A percentile compares a stretch with the other conserved stretches of the same genome.
Conservation (phyloP, 2,797 vertebrate genomes). For the Manis crassicaudata region DNA sequence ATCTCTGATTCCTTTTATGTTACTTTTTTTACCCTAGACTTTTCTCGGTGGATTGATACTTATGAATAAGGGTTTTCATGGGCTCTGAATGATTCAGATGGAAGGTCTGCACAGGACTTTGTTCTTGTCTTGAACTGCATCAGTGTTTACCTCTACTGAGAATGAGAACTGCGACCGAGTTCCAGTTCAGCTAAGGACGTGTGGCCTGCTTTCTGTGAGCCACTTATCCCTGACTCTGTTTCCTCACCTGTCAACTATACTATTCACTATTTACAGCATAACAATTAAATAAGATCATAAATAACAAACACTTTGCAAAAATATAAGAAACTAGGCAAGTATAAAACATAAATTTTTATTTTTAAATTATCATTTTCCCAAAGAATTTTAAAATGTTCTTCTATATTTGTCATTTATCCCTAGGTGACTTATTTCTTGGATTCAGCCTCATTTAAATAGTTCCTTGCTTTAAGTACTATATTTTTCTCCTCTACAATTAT, state of each 20-base stretch:
- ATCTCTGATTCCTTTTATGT: background rate
- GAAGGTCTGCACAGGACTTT: background rate
- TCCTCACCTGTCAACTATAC: background rate
- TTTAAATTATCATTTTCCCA: background rate
- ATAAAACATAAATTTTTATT: background rate
- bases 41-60: background rate
- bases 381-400: slow-evolving; percentile 7
- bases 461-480: background rate
- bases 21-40: slow-evolving; percentile 28
- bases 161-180: background rate
- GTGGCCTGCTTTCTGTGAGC: background rate
- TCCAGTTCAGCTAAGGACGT: background rate
- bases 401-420: background rate
- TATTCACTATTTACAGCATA: background rate
- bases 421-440: background rate
- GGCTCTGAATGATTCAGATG: background rate
- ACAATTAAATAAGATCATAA: background rate
- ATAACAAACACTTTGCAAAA: background rate
- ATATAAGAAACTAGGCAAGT: background rate
- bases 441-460: slow-evolving; percentile 29
- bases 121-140: background rate
- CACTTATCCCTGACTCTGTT: background rate
- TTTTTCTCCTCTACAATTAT: slow-evolving; percentile 12
- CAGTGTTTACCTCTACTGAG: background rate
- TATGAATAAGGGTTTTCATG: background rate